These are phyloP conservation scores for Heliocidaris erythrogramma DNA, from an alignment of 35 echinoderm and acorn worm species.

Conservation along the genomic window DNA sequence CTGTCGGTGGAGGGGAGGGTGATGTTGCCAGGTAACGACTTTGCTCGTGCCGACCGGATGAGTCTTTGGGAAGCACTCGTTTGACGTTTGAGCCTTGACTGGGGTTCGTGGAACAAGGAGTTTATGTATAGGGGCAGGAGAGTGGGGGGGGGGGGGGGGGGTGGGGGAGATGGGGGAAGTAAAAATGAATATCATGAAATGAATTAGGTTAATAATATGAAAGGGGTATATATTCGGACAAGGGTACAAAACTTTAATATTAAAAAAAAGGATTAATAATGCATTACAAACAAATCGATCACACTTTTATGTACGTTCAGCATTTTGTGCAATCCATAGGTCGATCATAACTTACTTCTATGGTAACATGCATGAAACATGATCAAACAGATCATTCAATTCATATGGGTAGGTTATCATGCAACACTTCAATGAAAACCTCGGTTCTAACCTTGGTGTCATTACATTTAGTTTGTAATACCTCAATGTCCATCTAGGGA, in stretches of 20 bases:
- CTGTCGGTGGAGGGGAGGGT: background rate
- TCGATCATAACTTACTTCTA: background rate
- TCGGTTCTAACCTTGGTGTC: no score
- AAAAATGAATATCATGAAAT: conserved; percentile 12
- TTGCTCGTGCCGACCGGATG: conserved; percentile 18
- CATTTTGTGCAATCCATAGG: background rate
- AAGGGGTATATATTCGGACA: background rate
- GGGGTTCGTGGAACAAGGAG: background rate
- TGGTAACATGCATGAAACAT: background rate
- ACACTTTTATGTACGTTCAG: background rate
- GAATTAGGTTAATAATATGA: background rate
- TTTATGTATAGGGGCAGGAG: background rate
- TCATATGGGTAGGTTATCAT: no score
- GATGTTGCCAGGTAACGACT: conserved; percentile 38
- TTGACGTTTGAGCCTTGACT: conserved; percentile 9
- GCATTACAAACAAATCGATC: background rate
- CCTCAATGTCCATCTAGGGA: no score
- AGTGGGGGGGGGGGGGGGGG: background rate
- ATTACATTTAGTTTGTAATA: no score
- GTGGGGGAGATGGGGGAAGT: background rate
- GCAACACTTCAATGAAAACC: no score
- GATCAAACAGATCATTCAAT: background rate
- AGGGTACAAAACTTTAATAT: background rate
- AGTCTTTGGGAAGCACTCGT: conserved; percentile 27
- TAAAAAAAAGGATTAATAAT: background rate